Evolutionary conservation across 2,888 invertebrate genomes (phyloP), one percentile per base, ranked within the genome.

Genomic region (Ornithoptera priamus): DNA sequence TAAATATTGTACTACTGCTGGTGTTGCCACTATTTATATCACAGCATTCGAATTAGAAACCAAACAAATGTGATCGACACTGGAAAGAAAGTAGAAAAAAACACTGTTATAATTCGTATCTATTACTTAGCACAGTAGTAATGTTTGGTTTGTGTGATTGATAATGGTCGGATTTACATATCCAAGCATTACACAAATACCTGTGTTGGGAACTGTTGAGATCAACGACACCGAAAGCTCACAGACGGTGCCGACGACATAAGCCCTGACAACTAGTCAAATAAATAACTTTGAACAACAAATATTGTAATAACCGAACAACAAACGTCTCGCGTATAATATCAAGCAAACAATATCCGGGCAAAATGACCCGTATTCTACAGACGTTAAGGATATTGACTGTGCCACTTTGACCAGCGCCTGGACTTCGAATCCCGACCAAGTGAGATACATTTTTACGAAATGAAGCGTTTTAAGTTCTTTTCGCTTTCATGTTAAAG

Each of bases 271-370:
- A 85, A 83, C 85, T 85, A 85, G 80, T 85, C 85, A 86, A 85
- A 90, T 90, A 90, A 90, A 89, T 89, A 87, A 88, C 80, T 73
- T 83, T 80, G 83, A 85, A 88, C 87, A 89, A 89, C 90, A 90
- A 90, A 90, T 90, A 90, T 90, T 89, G 88, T 90, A 90, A 89
- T 89, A 90, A 88, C 84, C 76, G 73, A 80, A 67, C 67, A 67
- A 67, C 63, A 60, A 60, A 70, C n/a, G 56, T 77, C 81, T 80
- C 78, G 79, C 74, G 75, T 80, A 79, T 77, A 74, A 80, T 78
- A 74, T 74, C 67, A 71, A 58, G 72, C 68, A 68, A 76, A 73
- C 72, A 73, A 74, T 76, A 77, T 72, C 82, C 84, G 78, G 77
- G 81, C 76, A 87, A 86, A 86, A 75, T 85, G 77, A 75, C 77